phyloP scores from a whole-genome alignment of 2,888 invertebrate species.

The Anorthoa munda region DNA sequence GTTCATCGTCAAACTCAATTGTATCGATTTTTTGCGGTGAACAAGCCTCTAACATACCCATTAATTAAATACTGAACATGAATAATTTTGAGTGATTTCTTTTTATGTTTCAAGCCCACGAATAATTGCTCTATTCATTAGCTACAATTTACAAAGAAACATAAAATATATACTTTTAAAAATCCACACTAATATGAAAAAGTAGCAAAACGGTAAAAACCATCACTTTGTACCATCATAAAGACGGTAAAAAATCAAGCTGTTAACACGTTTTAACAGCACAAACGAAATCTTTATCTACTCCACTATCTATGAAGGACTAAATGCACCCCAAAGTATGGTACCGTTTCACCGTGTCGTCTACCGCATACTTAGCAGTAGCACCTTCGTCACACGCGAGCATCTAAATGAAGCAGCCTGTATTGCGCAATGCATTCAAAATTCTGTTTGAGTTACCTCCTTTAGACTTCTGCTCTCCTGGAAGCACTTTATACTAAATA shows the following conservation, averaged over 20 bases:
- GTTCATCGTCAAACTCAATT: too few species aligned
- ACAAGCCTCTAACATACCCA: too few species aligned
- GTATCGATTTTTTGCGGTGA: too few species aligned
- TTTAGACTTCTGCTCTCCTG: constrained; percentile 37
- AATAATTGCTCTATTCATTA: background rate
- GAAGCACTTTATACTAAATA: constrained; percentile 26
- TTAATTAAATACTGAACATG: too few species aligned
- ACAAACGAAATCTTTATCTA: constrained; percentile 22
- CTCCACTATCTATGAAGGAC: constrained; percentile 14
- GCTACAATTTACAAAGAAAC: background rate
- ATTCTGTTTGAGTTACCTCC: constrained; percentile 55
- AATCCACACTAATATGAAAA: background rate
- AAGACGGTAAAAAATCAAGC: too few species aligned
- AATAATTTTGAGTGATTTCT: too few species aligned
- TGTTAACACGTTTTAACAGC: constrained; percentile 8
- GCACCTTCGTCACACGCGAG: constrained; percentile 37
- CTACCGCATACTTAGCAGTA: constrained; percentile 31
- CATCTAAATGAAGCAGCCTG: constrained; percentile 45
- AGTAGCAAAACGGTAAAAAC: background rate
- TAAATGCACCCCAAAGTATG: constrained; percentile 38
- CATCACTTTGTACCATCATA: background rate
- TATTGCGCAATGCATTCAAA: constrained; percentile 47
- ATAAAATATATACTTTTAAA: background rate
- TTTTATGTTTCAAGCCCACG: background rate
- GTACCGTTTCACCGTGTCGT: constrained; percentile 20